phyloP scores from a whole-genome alignment of 2,113 vertebrate species.

The Sprattus sprattus region DNA sequence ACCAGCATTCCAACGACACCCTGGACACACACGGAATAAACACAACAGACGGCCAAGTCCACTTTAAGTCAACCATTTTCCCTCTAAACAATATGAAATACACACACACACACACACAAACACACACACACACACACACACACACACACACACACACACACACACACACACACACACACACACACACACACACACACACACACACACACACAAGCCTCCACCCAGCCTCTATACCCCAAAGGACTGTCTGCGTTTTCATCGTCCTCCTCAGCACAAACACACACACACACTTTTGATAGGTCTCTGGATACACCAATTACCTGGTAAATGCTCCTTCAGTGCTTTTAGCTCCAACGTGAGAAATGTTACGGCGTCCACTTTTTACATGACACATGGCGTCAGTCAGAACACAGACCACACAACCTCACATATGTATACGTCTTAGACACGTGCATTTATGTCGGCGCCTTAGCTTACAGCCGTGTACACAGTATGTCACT shows the following conservation, averaged over 20 bases:
- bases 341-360: no score
- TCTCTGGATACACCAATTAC: constrained; percentile 33
- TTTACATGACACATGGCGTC: no score
- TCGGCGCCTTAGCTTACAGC: not conserved
- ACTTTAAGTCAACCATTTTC: no score
- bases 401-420: no score
- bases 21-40: not conserved
- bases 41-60: no score
- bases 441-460: not conserved
- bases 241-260: constrained; percentile 39
- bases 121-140: constrained; percentile 1
- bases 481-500: not conserved
- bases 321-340: no score
- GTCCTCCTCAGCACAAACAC: constrained; percentile 35
- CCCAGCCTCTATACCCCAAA: constrained; percentile 33
- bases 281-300: constrained; percentile 37
- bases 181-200: not conserved
- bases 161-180: not conserved
- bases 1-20: not conserved
- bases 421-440: not conserved
- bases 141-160: not conserved
- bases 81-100: no score
- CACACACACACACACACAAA: not conserved
- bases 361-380: no score
- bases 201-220: not conserved